Evolutionary conservation across 2,113 vertebrate species (phyloP).

Genomic region (Onychorhynchus coronatus): DNA sequence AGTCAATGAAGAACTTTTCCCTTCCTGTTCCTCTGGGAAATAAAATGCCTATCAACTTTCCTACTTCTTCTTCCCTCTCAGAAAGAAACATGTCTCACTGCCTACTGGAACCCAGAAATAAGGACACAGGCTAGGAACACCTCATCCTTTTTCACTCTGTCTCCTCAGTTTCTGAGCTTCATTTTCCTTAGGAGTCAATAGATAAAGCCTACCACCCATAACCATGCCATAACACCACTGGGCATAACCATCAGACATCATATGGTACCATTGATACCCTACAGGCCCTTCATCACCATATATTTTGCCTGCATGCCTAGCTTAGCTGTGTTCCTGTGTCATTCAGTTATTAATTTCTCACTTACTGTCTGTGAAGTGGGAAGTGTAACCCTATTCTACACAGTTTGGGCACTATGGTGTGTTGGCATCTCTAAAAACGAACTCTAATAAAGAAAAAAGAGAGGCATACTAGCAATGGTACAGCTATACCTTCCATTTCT

Average conservation of each 20-base stretch:
- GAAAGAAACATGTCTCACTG: background rate
- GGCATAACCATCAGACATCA: background rate
- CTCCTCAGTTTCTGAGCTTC: background rate
- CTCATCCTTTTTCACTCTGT: background rate
- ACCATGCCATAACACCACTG: background rate
- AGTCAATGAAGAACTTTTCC: background rate
- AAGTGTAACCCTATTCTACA: background rate
- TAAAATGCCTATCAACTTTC: background rate
- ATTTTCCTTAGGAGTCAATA: background rate
- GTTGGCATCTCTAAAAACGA: background rate
- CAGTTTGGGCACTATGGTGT: background rate
- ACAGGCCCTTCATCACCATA: background rate
- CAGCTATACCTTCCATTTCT: background rate
- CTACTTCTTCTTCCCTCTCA: background rate
- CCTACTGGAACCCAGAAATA: background rate
- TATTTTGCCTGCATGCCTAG: background rate
- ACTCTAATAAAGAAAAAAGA: background rate
- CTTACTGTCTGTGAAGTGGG: background rate
- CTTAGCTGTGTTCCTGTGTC: background rate
- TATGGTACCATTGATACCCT: background rate
- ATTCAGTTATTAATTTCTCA: background rate
- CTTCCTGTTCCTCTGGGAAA: background rate
- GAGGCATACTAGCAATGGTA: background rate
- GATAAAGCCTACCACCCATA: background rate
- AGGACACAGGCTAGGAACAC: background rate